Percentiles rank a stretch among this genome's conserved stretches.
Evolutionary conservation across 2,888 invertebrate genomes (phyloP).

Genomic region (Vanessa cardui): DNA sequence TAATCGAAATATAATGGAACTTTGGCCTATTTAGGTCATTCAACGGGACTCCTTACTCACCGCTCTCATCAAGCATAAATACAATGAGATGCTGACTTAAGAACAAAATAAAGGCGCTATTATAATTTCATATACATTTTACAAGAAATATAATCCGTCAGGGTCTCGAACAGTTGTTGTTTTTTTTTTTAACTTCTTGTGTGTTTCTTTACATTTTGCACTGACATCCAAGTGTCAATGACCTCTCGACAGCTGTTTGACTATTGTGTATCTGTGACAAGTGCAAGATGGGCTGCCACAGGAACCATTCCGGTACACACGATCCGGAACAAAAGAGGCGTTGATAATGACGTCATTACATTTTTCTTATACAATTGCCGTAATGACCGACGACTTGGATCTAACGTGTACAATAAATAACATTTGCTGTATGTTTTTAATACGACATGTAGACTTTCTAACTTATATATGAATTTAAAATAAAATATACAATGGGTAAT

Average conservation of each 20-base stretch:
- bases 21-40: constrained; percentile 24
- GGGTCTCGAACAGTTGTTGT: constrained; percentile 59
- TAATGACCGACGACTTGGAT: constrained; percentile 49
- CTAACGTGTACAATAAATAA: not conserved
- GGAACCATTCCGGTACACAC: constrained; percentile 71
- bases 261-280: constrained; percentile 68
- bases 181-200: constrained; percentile 73
- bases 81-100: not conserved
- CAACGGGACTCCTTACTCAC: constrained; percentile 5
- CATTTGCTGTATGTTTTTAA: constrained; percentile 25
- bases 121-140: not conserved
- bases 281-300: constrained; percentile 68
- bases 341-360: constrained; percentile 77
- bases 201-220: constrained; percentile 79
- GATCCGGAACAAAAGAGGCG: constrained; percentile 73
- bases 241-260: constrained; percentile 78
- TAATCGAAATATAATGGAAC: constrained; percentile 20
- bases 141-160: constrained; percentile 37
- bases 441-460: constrained; percentile 21
- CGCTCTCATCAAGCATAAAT: not conserved
- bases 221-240: constrained; percentile 70
- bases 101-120: not conserved
- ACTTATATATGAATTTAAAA: not conserved
- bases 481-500: too few species aligned
- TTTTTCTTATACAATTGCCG: constrained; percentile 55